Conservation (phyloP, 2,113 vertebrate genomes). For the human region DNA sequence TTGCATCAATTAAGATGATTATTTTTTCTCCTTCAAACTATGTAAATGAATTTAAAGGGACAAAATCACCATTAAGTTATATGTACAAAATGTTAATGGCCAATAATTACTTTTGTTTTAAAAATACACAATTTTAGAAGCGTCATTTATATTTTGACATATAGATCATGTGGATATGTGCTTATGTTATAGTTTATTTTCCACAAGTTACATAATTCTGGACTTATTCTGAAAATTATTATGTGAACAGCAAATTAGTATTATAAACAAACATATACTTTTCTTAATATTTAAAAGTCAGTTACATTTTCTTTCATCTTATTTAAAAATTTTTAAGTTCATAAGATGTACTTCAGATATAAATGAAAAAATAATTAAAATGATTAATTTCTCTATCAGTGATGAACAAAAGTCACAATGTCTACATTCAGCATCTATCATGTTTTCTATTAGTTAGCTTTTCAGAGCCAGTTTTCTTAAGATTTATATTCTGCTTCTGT, state of each 20-base stretch:
- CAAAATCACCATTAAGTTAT: background rate
- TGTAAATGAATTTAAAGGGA: background rate
- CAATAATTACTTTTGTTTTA: background rate
- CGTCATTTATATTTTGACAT: background rate
- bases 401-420: constrained; percentile 26
- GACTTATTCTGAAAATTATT: background rate
- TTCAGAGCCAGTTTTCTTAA: constrained; percentile 44
- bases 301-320: background rate
- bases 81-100: background rate
- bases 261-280: background rate
- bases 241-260: background rate
- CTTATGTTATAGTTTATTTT: background rate
- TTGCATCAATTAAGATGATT: background rate
- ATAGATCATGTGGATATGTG: background rate
- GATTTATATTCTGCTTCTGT: constrained; percentile 42
- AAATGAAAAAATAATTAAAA: constrained; percentile 52
- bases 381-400: constrained; percentile 26
- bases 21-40: background rate
- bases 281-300: background rate
- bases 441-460: constrained; percentile 59
- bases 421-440: background rate
- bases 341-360: background rate
- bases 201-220: background rate
- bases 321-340: background rate
- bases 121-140: background rate